Conservation (phyloP, 2,797 vertebrate species). For the Phataginus tricuspis region DNA sequence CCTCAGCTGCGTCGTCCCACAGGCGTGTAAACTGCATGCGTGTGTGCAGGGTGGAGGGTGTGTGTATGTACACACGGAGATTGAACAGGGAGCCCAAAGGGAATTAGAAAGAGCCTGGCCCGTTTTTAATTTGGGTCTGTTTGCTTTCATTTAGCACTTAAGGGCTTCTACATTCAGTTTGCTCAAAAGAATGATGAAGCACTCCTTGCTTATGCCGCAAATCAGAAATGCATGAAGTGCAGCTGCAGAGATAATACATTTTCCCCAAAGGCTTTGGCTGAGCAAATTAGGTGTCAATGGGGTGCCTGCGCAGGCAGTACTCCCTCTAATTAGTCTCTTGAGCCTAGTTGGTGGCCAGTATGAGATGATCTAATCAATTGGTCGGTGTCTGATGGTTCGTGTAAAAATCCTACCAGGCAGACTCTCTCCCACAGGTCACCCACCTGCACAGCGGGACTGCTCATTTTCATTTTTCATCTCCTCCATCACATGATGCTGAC, state of each 20-base stretch:
- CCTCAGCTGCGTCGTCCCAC: not conserved
- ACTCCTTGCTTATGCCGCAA: constrained; percentile 87
- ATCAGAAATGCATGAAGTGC: constrained; percentile 91
- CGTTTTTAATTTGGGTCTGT: constrained; percentile 85
- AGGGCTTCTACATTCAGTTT: constrained; percentile 86
- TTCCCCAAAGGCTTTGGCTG: constrained; percentile 91
- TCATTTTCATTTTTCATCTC: constrained; percentile 91
- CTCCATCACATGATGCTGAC: constrained; percentile 88
- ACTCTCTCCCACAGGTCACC: constrained; percentile 91
- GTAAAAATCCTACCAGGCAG: constrained; percentile 89
- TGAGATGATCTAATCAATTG: constrained; percentile 93
- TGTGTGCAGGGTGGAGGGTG: rapidly evolving
- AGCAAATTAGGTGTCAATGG: constrained; percentile 94
- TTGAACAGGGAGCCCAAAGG: constrained; percentile 66
- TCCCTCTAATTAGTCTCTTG: constrained; percentile 93
- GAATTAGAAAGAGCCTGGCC: constrained; percentile 74
- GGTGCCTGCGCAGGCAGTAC: constrained; percentile 91
- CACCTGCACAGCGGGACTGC: constrained; percentile 89
- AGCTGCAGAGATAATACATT: constrained; percentile 92
- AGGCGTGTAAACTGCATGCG: not conserved
- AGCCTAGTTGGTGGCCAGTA: constrained; percentile 92
- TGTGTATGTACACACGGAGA: constrained; percentile 32
- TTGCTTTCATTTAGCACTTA: constrained; percentile 87
- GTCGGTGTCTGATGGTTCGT: constrained; percentile 90
- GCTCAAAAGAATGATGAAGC: constrained; percentile 86